These are phyloP conservation scores for Artibeus jamaicensis DNA, from an alignment of 2,797 vertebrate species.

Conservation along the genomic window DNA sequence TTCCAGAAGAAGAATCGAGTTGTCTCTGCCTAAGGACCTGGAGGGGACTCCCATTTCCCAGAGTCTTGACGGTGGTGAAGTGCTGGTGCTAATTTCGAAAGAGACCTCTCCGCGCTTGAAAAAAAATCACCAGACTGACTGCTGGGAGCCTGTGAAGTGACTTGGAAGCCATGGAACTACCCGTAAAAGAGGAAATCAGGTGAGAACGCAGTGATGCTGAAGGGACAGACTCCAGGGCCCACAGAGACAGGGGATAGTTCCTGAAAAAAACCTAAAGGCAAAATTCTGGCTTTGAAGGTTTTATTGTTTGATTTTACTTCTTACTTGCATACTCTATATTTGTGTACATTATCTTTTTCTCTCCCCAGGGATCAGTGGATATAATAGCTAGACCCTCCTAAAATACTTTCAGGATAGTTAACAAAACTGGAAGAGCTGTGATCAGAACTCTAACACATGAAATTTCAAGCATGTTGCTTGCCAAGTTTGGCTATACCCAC, in stretches of 20 bases:
- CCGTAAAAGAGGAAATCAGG: constrained; percentile 71
- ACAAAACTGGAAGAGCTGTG: neutral
- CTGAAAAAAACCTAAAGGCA: neutral
- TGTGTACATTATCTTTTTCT: neutral
- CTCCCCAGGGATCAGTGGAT: neutral
- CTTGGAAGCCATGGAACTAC: constrained; percentile 61
- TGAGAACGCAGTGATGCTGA: constrained; percentile 53
- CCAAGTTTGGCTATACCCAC: neutral
- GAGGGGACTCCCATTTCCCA: constrained; percentile 15
- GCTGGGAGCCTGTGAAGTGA: neutral
- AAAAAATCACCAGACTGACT: neutral
- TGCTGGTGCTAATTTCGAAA: neutral
- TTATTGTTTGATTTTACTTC: neutral
- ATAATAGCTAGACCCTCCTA: neutral
- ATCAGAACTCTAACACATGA: neutral
- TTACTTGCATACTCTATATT: neutral
- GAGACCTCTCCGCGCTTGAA: neutral
- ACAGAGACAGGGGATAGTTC: neutral
- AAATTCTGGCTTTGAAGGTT: constrained; percentile 25
- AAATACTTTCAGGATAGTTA: constrained; percentile 26
- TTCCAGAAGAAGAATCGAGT: neutral
- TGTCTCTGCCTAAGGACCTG: neutral
- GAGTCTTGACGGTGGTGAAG: neutral
- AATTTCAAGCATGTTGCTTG: neutral
- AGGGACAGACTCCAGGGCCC: neutral